phyloP scores from a whole-genome alignment of 1,140 invertebrate genomes.

The Drosophila navojoa region DNA sequence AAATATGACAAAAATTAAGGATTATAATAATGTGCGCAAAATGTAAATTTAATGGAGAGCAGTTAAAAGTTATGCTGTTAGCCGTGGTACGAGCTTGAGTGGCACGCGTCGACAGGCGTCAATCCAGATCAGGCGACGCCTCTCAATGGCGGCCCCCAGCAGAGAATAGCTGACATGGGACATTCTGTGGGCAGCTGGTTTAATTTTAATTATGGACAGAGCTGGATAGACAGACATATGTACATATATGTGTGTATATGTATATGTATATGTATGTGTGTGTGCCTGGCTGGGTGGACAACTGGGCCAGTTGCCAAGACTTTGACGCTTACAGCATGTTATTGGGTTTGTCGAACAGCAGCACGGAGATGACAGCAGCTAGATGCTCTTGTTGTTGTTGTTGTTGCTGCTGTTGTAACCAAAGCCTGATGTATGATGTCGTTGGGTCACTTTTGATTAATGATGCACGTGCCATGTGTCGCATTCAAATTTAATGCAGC shows the following conservation, averaged over 20 bases:
- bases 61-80: no score
- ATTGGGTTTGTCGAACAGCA: conserved; percentile 63
- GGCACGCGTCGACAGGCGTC: conserved; percentile 40
- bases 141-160: conserved; percentile 33
- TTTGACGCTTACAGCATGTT: conserved; percentile 68
- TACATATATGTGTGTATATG: no score
- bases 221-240: no score
- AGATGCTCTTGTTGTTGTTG: conserved; percentile 28
- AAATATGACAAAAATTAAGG: not conserved
- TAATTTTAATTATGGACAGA: conserved; percentile 40
- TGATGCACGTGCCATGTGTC: conserved; percentile 41
- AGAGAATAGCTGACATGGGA: conserved; percentile 29
- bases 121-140: conserved; percentile 40
- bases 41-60: no score
- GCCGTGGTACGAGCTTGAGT: not conserved
- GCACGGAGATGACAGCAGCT: conserved; percentile 13
- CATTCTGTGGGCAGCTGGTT: conserved; percentile 21
- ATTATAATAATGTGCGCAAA: no score
- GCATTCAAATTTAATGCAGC: conserved; percentile 29
- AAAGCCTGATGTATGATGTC: conserved; percentile 24
- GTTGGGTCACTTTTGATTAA: conserved; percentile 57
- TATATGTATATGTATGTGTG: no score
- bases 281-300: not conserved
- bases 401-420: conserved; percentile 29
- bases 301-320: conserved; percentile 46